Evolutionary conservation across 1,140 invertebrate species (phyloP).

Genomic region (Homalodisca vitripennis): DNA sequence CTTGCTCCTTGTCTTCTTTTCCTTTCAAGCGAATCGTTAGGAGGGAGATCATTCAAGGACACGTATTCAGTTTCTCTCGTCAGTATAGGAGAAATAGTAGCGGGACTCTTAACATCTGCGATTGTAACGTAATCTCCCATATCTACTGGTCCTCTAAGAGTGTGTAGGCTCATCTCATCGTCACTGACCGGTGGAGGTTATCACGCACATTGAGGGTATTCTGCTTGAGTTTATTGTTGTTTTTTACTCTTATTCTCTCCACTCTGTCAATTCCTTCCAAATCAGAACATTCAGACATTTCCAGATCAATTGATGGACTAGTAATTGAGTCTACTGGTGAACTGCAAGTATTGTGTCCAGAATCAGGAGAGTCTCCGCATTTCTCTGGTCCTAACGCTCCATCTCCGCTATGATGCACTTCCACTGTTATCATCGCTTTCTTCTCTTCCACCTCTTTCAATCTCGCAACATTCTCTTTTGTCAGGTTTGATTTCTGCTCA

Average conservation of each 20-base stretch:
- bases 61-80: slow-evolving; percentile 69
- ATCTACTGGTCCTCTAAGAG: slow-evolving; percentile 44
- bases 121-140: slow-evolving; percentile 82
- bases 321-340: slow-evolving; percentile 73
- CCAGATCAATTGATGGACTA: slow-evolving; percentile 68
- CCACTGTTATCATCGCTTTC: slow-evolving; percentile 40
- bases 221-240: slow-evolving; percentile 82
- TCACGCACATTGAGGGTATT: slow-evolving; percentile 91
- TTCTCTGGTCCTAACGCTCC: slow-evolving; percentile 36
- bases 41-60: slow-evolving; percentile 68
- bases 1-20: slow-evolving; percentile 64
- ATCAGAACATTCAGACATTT: slow-evolving; percentile 77
- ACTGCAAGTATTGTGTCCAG: slow-evolving; percentile 76
- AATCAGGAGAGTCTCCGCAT: slow-evolving; percentile 58
- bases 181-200: slow-evolving; percentile 85
- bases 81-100: slow-evolving; percentile 52
- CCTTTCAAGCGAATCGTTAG: slow-evolving; percentile 43
- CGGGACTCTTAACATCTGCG: slow-evolving; percentile 73
- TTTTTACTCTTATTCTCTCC: slow-evolving; percentile 79
- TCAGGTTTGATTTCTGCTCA: slow-evolving; percentile 35
- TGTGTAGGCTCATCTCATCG: slow-evolving; percentile 60
- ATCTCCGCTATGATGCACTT: slow-evolving; percentile 38
- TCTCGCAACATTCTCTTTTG: slow-evolving; percentile 40
- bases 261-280: slow-evolving; percentile 78
- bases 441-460: slow-evolving; percentile 35